Conservation (phyloP, 2,797 vertebrate genomes). For the Xyrichtys novacula region DNA sequence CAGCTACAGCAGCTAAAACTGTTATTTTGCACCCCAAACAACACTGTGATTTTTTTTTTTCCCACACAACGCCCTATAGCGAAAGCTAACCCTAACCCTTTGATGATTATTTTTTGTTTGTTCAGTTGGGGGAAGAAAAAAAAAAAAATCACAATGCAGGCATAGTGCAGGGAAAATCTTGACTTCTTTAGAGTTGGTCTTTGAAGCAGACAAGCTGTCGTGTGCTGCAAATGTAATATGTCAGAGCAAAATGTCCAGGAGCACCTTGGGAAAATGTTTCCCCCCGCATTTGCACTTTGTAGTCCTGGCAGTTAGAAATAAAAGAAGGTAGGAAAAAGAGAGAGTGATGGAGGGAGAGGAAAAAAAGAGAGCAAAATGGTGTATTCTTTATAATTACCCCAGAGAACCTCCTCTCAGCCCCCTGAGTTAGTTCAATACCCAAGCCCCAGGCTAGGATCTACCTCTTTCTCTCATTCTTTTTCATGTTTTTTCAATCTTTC, state of each 20-base stretch:
- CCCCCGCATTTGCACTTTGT: constrained; percentile 12
- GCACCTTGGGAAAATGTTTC: not conserved
- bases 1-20: not conserved
- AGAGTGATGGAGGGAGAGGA: not conserved
- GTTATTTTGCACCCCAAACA: not conserved
- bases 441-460: constrained; percentile 64
- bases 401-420: constrained; percentile 53
- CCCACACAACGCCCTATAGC: not conserved
- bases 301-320: constrained; percentile 2
- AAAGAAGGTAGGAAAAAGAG: not conserved
- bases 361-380: not conserved
- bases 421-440: constrained; percentile 50
- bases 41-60: not conserved
- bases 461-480: constrained; percentile 42
- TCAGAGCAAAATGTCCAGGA: constrained; percentile 1
- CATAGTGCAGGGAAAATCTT: not conserved
- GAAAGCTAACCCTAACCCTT: not conserved
- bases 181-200: not conserved
- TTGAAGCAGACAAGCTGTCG: not conserved
- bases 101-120: not conserved
- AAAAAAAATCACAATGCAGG: not conserved
- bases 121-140: not conserved
- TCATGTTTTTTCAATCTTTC: constrained; percentile 53
- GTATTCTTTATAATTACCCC: constrained; percentile 56
- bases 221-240: no score